A percentile compares a stretch with the other conserved stretches of the same genome.
Evolutionary conservation across 2,797 vertebrate genomes (phyloP).

Genomic region (Gadopsis marmoratus): DNA sequence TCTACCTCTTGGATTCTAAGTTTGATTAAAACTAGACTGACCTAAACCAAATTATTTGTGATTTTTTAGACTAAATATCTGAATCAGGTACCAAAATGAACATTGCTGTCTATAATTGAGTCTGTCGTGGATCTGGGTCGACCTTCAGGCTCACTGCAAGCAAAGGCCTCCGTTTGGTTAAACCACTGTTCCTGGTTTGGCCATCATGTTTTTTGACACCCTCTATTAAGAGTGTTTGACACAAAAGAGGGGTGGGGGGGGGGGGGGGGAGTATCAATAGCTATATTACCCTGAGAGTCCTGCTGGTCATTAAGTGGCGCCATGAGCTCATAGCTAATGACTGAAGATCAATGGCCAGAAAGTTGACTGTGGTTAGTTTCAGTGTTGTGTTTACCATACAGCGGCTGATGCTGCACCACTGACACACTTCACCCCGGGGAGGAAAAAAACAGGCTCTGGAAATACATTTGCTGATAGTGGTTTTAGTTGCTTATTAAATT

Average conservation of each 20-base stretch:
- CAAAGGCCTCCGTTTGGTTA: constrained; percentile 3
- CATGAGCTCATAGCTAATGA: constrained; percentile 86
- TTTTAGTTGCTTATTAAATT: constrained; percentile 67
- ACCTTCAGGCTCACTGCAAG: constrained; percentile 22
- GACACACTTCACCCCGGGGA: constrained; percentile 70
- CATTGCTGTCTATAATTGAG: neutral
- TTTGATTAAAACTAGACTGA: neutral
- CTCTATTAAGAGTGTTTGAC: constrained; percentile 77
- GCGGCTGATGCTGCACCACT: constrained; percentile 71
- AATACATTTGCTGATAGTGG: constrained; percentile 61
- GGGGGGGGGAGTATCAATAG: constrained; percentile 77
- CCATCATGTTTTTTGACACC: constrained; percentile 59
- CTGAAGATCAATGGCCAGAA: constrained; percentile 85
- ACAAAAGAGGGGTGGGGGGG: constrained; percentile 62
- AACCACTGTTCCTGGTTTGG: constrained; percentile 23
- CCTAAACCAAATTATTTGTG: neutral
- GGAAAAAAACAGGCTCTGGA: constrained; percentile 45
- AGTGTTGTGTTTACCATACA: constrained; percentile 79
- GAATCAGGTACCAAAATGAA: neutral
- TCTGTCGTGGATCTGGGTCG: neutral
- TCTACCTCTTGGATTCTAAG: too few species aligned
- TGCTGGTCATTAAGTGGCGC: constrained; percentile 83
- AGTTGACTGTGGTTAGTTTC: constrained; percentile 84
- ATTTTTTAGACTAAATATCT: neutral
- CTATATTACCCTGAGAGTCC: constrained; percentile 79